Conservation (phyloP, 2,797 vertebrate species). For the Artibeus jamaicensis region DNA sequence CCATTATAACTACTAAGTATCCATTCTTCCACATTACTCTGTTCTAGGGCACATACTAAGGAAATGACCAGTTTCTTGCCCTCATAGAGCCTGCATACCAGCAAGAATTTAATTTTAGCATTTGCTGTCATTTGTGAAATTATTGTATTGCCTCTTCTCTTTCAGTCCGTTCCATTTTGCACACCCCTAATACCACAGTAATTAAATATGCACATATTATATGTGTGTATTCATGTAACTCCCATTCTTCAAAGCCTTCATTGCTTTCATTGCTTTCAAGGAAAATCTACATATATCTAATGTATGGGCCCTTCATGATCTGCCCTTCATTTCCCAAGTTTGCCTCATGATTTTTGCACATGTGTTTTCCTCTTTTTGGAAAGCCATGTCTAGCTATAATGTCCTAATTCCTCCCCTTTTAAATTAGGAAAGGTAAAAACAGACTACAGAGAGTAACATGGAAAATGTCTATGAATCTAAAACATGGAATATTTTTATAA, state of each 20-base stretch:
- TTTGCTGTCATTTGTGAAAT: conserved; percentile 15
- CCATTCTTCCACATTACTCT: not conserved
- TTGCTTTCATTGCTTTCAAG: not conserved
- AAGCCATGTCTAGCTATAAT: conserved; percentile 1
- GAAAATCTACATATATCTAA: not conserved
- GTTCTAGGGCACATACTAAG: not conserved
- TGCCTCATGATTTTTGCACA: not conserved
- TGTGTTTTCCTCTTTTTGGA: not conserved
- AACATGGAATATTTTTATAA: not conserved
- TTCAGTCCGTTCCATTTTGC: not conserved
- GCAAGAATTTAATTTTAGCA: not conserved
- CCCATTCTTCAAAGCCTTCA: not conserved
- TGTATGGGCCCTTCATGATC: not conserved
- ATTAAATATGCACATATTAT: not conserved
- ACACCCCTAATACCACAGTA: not conserved
- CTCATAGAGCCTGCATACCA: not conserved
- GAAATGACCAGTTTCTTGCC: not conserved
- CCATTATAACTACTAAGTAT: not conserved
- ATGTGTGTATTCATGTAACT: not conserved
- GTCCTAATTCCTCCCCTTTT: conserved; percentile 3
- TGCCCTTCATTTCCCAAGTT: not conserved
- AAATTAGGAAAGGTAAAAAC: conserved; percentile 13
- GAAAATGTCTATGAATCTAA: not conserved
- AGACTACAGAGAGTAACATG: not conserved
- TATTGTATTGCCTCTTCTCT: not conserved